Evolutionary conservation across 2,888 invertebrate genomes (phyloP).

Genomic region (Ypsolopha scabrella): DNA sequence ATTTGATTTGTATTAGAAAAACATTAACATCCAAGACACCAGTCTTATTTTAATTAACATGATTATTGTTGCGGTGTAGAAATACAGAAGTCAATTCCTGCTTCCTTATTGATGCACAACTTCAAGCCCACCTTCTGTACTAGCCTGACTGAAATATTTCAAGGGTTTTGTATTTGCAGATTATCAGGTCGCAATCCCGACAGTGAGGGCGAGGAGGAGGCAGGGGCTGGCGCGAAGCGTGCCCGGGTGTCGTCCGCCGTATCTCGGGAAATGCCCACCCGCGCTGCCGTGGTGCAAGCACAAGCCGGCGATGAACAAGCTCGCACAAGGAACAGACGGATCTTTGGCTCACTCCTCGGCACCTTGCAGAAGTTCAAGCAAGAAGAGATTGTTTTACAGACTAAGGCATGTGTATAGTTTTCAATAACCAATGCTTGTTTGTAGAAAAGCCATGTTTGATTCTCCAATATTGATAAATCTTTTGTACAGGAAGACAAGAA

Average conservation of each 20-base stretch:
- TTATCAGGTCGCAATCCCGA: constrained; percentile 53
- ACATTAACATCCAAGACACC: too few species aligned
- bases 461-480: neutral
- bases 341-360: constrained; percentile 96
- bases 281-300: constrained; percentile 69
- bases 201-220: constrained; percentile 63
- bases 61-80: too few species aligned
- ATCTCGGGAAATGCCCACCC: constrained; percentile 86
- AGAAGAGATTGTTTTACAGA: constrained; percentile 91
- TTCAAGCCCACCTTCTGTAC: too few species aligned
- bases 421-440: neutral
- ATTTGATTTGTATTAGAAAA: too few species aligned
- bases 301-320: constrained; percentile 88
- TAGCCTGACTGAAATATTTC: too few species aligned
- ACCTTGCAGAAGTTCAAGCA: constrained; percentile 96
- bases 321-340: constrained; percentile 87
- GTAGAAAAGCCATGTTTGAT: neutral
- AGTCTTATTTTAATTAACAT: neutral
- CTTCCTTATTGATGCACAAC: too few species aligned
- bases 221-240: constrained; percentile 28
- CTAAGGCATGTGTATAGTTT: constrained; percentile 60
- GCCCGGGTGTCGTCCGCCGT: constrained; percentile 76
- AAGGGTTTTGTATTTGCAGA: constrained; percentile 18
- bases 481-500: constrained; percentile 52
- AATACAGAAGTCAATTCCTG: too few species aligned